Conservation (phyloP, 2,888 invertebrate genomes). For the Cataglyphis rosenhaueri region DNA sequence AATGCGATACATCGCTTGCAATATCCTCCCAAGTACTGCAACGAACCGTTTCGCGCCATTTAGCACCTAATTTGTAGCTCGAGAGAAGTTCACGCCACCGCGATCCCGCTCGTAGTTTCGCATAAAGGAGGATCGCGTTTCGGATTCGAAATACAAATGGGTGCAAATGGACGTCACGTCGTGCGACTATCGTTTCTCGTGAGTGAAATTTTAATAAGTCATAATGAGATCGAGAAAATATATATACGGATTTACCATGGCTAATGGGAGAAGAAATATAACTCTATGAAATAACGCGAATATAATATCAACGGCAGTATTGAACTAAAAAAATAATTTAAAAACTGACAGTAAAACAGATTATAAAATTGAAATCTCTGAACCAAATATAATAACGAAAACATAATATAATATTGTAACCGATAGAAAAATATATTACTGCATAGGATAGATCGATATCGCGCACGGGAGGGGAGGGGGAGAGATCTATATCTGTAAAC, state of each 20-base stretch:
- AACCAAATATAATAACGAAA: background rate
- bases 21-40: conserved; percentile 64
- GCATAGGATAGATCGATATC: background rate
- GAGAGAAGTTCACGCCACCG: conserved; percentile 63
- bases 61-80: conserved; percentile 72
- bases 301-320: background rate
- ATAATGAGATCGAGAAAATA: conserved; percentile 44
- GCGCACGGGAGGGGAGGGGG: background rate
- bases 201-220: conserved; percentile 61
- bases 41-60: conserved; percentile 71
- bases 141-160: conserved; percentile 41
- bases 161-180: conserved; percentile 26
- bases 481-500: conserved; percentile 16
- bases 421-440: background rate
- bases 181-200: conserved; percentile 7
- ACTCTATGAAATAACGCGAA: conserved; percentile 4
- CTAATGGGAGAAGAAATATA: background rate
- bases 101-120: conserved; percentile 44
- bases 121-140: conserved; percentile 49
- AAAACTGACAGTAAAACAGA: background rate
- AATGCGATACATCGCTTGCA: conserved; percentile 69
- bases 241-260: background rate
- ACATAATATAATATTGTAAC: background rate
- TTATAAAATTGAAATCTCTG: background rate
- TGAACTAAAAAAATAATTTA: background rate